Base-by-base conservation (phyloP, 2,797 vertebrate species). In the Pelobates cultripes region DNA sequence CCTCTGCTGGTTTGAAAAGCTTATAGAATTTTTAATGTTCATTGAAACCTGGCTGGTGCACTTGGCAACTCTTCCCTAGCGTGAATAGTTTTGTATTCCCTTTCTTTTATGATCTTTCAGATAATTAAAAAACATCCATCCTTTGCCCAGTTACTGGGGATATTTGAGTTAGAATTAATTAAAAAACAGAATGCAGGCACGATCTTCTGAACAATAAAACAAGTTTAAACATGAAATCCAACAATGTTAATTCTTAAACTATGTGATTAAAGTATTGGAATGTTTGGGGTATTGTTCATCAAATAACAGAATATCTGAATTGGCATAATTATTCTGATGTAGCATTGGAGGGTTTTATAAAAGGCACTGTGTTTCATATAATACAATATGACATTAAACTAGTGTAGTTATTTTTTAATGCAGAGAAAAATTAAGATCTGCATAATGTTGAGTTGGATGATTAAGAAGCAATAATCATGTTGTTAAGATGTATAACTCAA, bases 91-190 rank as follows among this genome's bases (percentile, higher is more conserved):
- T 83, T 70, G 53, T 79, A 75, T 79, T 83, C 67, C 45, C 45
- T 75, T 83, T 83, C 82, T 79, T 83, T 83, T 79, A 83, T 75
- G 82, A 79, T 83, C 77, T 83, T 79, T 75, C 72, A 71, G 77
- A 83, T 83, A 79, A 83, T 83, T 83, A 83, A 83, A 83, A 83
- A 75, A 83, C 77, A 79, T 79, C 77, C 77, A 83, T 83, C 72
- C 82, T 79, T 57, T 79, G 77, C 82, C 81, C 82, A 79, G 77
- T 75, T 83, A 57, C 77, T 79, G 71, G 40, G 57, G 67, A 83
- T 70, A 83, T 83, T 79, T 75, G 76, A 78, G 66, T 64, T 70
- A 12, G 17, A 74, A 83, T 83, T 83, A 79, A 79, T 83, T 79
- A 83, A 79, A 83, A 78, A 55, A 67, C 14, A 75, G 66, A 75